Evolutionary conservation across 1,140 invertebrate species (phyloP), one percentile per base, ranked within the genome.

Genomic region (Pseudomyrmex concolor): DNA sequence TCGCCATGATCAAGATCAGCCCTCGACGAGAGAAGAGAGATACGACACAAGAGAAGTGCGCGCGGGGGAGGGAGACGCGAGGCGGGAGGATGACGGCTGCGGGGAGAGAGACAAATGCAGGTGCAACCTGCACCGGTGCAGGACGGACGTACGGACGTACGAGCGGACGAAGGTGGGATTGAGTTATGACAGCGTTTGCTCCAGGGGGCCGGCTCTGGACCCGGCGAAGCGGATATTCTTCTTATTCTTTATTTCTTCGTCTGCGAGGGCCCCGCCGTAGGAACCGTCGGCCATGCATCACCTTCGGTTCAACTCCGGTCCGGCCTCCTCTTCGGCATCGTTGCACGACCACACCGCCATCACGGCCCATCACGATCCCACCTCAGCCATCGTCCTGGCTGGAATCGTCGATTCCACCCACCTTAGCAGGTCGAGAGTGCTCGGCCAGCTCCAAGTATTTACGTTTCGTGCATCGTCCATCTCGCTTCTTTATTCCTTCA

Each of bases 111-210:
- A 80, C 83, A 66, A 87, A 84, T 81, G 82, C 90, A 90, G 86
- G 90, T 91, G 90, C 90, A 90, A 84, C 66, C 84, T 89, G 91
- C 85, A 89, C 81, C 84, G 89, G 85, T 84, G 62, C 86, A 62
- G 84, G 89, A 87, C 87, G 81, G 77, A 89, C 88, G 86, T 84
- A 85, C 64, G 77, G 82, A 87, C 86, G 86, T 80, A 90, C 87
- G 72, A 84, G 84, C 86, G 86, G 90, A 91, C 87, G 92, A 91
- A 94, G 93, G 93, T 94, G 93, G 94, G 94, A 94, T 94, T 94
- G 94, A 94, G 93, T 94, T 94, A 94, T 94, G 94, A 94, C 94
- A 94, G 92, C 92, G 93, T 92, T 92, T 93, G 93, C 93, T 93
- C 93, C 91, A 91, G 93, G 93, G 92, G 93, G 92, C 93, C 92